Percentiles rank a stretch among this genome's conserved stretches.
These are phyloP conservation scores for Argyrosomus regius DNA, from an alignment of 2,797 vertebrate genomes.

Conservation along the genomic window DNA sequence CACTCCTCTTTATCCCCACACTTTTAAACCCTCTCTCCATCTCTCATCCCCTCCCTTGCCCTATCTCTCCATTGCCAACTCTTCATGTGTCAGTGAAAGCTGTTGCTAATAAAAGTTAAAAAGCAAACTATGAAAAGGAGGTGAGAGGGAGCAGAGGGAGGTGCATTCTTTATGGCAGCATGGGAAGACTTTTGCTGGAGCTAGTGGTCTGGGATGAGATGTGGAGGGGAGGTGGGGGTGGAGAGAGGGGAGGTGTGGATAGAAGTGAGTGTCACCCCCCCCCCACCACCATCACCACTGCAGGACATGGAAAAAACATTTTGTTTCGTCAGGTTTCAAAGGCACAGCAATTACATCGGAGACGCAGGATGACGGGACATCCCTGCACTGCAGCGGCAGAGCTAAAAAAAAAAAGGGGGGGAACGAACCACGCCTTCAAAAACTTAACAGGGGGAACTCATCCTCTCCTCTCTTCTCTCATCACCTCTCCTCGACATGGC, in stretches of 20 bases:
- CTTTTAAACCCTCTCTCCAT: conserved; percentile 41
- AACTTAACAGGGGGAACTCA: conserved; percentile 68
- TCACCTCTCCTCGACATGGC: conserved; percentile 80
- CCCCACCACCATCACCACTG: conserved; percentile 69
- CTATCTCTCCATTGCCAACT: conserved; percentile 52
- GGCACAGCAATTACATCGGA: conserved; percentile 80
- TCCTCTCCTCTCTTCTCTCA: conserved; percentile 81
- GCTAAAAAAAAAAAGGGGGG: conserved; percentile 24
- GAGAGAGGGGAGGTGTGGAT: conserved; percentile 52
- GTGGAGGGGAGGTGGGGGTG: conserved; percentile 4
- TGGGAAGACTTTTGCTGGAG: conserved; percentile 68
- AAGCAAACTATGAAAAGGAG: conserved; percentile 81
- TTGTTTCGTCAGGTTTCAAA: conserved; percentile 84
- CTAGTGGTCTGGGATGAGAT: conserved; percentile 55
- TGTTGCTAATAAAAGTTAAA: conserved; percentile 85
- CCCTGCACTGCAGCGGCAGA: conserved; percentile 40
- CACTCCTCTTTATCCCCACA: conserved; percentile 22
- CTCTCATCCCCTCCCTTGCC: conserved; percentile 45
- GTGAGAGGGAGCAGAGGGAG: conserved; percentile 75
- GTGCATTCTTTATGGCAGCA: conserved; percentile 77
- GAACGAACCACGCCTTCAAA: conserved; percentile 71
- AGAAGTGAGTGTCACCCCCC: conserved; percentile 74
- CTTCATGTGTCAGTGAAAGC: conserved; percentile 75
- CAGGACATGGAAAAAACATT: conserved; percentile 80
- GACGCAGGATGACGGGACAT: conserved; percentile 78